Base-by-base conservation (phyloP, 2,797 vertebrate genomes). In the Eupleurogrammus muticus region DNA sequence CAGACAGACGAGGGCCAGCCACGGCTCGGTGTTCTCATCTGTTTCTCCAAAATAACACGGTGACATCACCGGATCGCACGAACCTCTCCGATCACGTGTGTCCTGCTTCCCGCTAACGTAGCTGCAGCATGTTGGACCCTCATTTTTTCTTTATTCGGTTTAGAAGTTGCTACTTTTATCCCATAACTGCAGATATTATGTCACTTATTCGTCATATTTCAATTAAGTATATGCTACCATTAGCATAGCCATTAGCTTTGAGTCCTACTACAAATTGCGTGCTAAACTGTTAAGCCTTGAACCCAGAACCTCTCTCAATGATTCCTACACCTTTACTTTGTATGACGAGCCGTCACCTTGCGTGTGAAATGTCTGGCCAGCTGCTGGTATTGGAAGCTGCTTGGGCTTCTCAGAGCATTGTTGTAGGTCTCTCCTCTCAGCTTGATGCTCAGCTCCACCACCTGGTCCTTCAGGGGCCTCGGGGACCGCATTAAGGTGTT, bases 391-490 rank as follows among this genome's bases (percentile, higher is more conserved):
- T 92, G 62, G 11, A 67, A 57, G 73, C 93, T 91, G 66, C 90
- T 85, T 0, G 94, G 93, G 73, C 99, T 93, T 9, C 90, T 95
- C 70, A 99, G 90, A 2, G 94, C 94, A 9, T 94, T 87, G 0
- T 69, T 94, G 78, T 95, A 99, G 20, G 87, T 90, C 57, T 97
- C 93, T 56, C 92, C 95, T 70, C 82, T 89, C 64, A 99, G 91
- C 60, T 93, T 89, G 69, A 99, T 83, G 70, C 91, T 96, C 82
- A 99, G 94, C 75, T 97, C 96, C 66, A 98, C 92, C 80, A 96
- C 85, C 79, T 97, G 94, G 53, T 97, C 96, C 66, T 82, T 85
- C 67, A 85, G 80, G 24, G 92, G 89, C 57, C 75, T 90, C 1
- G 24, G 34, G 5, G 93, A 82, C 68, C 89, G 90, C 42, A 93